Percentiles rank a stretch among this genome's conserved stretches.
phyloP scores from a whole-genome alignment of 2,797 vertebrate genomes.

The Pipistrellus pipistrellus region DNA sequence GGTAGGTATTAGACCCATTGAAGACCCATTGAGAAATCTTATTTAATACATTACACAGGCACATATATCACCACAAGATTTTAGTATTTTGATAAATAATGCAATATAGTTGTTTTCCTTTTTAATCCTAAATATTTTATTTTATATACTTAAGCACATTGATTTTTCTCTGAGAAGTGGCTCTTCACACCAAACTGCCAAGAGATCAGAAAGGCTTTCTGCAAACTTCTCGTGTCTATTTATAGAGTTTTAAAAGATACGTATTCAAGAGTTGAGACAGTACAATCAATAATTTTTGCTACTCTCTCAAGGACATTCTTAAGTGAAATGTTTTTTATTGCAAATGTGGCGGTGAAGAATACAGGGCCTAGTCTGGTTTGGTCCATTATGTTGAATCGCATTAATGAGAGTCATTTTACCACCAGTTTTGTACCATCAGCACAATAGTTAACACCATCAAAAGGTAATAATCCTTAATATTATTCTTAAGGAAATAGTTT shows the following conservation, averaged over 20 bases:
- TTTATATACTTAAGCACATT: neutral
- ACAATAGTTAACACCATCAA: neutral
- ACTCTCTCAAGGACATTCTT: neutral
- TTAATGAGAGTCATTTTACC: neutral
- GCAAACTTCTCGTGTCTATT: neutral
- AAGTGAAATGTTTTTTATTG: neutral
- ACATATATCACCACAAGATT: neutral
- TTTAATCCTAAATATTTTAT: neutral
- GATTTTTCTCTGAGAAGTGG: neutral
- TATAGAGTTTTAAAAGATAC: neutral
- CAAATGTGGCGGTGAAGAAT: neutral
- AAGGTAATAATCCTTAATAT: neutral
- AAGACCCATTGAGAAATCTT: slow-evolving; percentile 31
- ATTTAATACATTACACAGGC: neutral
- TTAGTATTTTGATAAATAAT: neutral
- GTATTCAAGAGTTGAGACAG: neutral
- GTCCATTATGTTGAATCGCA: neutral
- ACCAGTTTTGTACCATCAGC: neutral
- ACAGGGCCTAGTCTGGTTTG: accelerated
- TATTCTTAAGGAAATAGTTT: neutral
- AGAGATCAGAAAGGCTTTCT: neutral
- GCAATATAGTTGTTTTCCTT: neutral
- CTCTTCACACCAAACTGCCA: neutral
- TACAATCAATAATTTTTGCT: neutral
- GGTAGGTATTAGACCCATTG: neutral